phyloP scores from a whole-genome alignment of 2,888 invertebrate species.

The Therioaphis trifolii region DNA sequence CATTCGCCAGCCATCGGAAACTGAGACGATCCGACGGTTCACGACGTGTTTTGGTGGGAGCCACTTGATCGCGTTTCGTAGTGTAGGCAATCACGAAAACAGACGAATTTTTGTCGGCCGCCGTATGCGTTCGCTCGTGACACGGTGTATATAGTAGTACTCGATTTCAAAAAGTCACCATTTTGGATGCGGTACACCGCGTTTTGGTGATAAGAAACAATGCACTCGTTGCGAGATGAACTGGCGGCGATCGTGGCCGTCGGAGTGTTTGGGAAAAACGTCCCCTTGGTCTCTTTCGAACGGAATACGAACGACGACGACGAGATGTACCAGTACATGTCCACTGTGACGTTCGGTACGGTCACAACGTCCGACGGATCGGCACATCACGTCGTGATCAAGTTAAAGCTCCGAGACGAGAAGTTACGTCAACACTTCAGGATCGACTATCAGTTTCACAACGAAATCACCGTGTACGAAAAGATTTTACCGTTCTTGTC shows the following conservation, averaged over 20 bases:
- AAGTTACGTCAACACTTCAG: neutral
- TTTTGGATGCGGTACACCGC: too few relatives aligned
- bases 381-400: neutral
- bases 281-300: neutral
- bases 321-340: neutral
- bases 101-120: too few relatives aligned
- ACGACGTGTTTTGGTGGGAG: too few relatives aligned
- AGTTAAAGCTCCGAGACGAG: neutral
- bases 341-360: neutral
- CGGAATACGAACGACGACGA: neutral
- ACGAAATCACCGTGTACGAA: slow-evolving; percentile 65
- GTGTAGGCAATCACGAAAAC: too few relatives aligned
- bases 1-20: too few relatives aligned
- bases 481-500: slow-evolving; percentile 64
- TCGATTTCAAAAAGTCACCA: too few relatives aligned
- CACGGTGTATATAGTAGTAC: too few relatives aligned
- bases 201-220: too few relatives aligned
- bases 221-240: slow-evolving; percentile 36
- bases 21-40: too few relatives aligned
- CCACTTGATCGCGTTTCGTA: too few relatives aligned
- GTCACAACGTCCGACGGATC: neutral
- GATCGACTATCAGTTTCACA: slow-evolving; percentile 64
- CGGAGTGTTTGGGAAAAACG: slow-evolving; percentile 7
- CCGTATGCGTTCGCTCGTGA: too few relatives aligned
- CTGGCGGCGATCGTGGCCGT: neutral